These are phyloP conservation scores for Leistus spinibarbis DNA, from an alignment of 2,888 invertebrate species.

Conservation along the genomic window DNA sequence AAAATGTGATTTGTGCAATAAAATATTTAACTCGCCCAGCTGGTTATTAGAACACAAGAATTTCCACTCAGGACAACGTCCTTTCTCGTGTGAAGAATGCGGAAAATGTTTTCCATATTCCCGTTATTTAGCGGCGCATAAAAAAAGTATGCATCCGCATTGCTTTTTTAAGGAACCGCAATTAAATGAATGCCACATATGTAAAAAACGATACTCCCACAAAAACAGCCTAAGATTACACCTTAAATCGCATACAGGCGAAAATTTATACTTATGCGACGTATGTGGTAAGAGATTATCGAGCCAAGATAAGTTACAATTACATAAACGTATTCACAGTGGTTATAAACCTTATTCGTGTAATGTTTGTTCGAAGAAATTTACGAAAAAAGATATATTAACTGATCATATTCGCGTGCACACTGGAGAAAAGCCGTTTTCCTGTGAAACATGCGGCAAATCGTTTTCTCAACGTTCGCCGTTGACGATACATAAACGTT, in stretches of 20 bases:
- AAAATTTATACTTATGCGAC: constrained; percentile 51
- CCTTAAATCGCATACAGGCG: constrained; percentile 52
- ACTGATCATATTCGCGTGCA: constrained; percentile 54
- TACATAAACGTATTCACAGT: constrained; percentile 52
- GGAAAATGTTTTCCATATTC: constrained; percentile 48
- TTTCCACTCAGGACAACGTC: constrained; percentile 57
- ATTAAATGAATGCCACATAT: constrained; percentile 55
- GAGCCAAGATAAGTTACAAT: constrained; percentile 50
- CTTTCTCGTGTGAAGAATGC: constrained; percentile 39
- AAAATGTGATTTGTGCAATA: constrained; percentile 35
- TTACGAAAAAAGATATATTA: constrained; percentile 52
- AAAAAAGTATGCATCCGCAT: constrained; percentile 51
- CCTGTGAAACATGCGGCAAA: constrained; percentile 52
- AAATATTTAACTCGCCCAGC: constrained; percentile 24
- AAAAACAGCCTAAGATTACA: constrained; percentile 55
- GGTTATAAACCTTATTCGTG: constrained; percentile 52
- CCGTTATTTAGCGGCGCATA: constrained; percentile 54
- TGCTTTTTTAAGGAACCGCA: constrained; percentile 41
- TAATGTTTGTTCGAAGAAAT: constrained; percentile 51
- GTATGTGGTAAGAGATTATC: constrained; percentile 53
- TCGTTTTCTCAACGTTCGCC: constrained; percentile 50
- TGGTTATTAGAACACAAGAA: constrained; percentile 41
- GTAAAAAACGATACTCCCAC: constrained; percentile 56
- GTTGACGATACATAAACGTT: constrained; percentile 49
- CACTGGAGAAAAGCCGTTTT: constrained; percentile 52